phyloP scores from a whole-genome alignment of 92 coral and sea anemone species.

The Paramuricea clavata region DNA sequence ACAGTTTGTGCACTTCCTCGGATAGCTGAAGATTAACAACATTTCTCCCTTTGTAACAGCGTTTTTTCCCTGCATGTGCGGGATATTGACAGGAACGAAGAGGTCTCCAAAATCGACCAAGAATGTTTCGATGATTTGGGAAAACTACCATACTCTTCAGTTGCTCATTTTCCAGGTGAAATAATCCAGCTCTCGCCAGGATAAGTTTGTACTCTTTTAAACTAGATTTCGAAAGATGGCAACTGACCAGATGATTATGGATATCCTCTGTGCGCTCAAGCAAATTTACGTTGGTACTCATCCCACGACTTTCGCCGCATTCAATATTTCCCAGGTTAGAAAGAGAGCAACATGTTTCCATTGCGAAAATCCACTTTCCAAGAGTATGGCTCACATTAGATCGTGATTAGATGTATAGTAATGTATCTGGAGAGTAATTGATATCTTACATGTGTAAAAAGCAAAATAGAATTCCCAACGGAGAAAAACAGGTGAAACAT shows the following conservation, averaged over 20 bases:
- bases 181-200: conserved; percentile 59
- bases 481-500: no score
- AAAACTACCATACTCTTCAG: conserved; percentile 29
- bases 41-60: conserved; percentile 31
- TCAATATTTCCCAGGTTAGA: not conserved
- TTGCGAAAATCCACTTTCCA: not conserved
- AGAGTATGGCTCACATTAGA: not conserved
- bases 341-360: not conserved
- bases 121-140: conserved; percentile 56
- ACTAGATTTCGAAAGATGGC: conserved; percentile 45
- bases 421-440: not conserved
- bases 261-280: not conserved
- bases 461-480: no score
- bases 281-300: no score
- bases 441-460: no score
- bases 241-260: conserved; percentile 44
- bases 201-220: conserved; percentile 58
- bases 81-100: conserved; percentile 59
- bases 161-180: conserved; percentile 14
- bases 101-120: conserved; percentile 68
- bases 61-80: conserved; percentile 28
- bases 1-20: conserved; percentile 43
- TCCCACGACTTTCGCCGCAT: no score
- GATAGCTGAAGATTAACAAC: conserved; percentile 24
- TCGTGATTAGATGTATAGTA: no score